Percentiles rank a stretch among this genome's conserved stretches.
These are phyloP conservation scores for Phrynosoma platyrhinos DNA, from an alignment of 2,113 vertebrate genomes.

Conservation along the genomic window DNA sequence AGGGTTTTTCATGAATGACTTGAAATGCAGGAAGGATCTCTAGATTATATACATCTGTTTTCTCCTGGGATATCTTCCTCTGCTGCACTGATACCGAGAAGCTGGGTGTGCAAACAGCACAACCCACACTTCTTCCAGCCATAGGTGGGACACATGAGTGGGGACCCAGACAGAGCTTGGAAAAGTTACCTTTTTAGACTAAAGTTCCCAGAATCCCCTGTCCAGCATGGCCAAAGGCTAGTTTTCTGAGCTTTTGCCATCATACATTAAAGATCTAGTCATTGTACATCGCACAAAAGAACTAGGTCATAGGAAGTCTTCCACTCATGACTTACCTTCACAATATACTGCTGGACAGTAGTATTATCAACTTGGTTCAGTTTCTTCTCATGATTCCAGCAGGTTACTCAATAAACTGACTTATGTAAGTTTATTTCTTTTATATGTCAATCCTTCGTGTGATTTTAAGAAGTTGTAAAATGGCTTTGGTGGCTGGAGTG, in stretches of 20 bases:
- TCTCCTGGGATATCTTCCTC: too few relatives aligned
- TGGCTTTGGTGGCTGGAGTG: too few relatives aligned
- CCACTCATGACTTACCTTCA: not conserved
- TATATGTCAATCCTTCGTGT: not conserved
- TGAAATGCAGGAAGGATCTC: not conserved
- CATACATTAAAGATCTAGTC: too few relatives aligned
- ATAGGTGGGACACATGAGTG: not conserved
- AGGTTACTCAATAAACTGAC: not conserved
- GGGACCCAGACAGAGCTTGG: not conserved
- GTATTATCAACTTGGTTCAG: not conserved
- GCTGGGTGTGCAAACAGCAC: not conserved
- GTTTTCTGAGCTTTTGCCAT: too few relatives aligned
- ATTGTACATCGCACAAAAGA: too few relatives aligned
- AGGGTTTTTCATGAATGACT: not conserved
- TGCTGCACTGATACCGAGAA: not conserved
- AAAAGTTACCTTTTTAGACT: too few relatives aligned
- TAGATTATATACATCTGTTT: not conserved
- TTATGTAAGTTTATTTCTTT: not conserved
- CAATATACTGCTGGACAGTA: not conserved
- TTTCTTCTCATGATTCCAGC: not conserved
- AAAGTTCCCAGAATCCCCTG: too few relatives aligned
- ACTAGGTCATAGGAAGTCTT: not conserved
- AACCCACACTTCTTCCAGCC: not conserved
- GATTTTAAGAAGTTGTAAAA: not conserved
- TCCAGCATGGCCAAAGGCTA: too few relatives aligned